Conservation (phyloP, 2,797 vertebrate species). For the Astyanax mexicanus region DNA sequence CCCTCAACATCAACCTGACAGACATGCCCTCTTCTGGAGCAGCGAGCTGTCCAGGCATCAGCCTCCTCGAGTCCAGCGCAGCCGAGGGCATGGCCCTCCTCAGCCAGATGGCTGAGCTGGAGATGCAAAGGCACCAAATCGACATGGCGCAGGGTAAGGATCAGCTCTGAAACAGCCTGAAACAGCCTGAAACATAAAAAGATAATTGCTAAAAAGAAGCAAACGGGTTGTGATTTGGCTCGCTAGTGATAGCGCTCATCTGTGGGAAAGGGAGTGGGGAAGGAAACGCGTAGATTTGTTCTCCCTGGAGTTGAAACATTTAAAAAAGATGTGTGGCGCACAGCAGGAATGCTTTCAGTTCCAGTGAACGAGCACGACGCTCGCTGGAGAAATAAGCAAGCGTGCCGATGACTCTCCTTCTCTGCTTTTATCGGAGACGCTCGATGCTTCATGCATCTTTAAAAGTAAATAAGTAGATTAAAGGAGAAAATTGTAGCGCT, state of each 20-base stretch:
- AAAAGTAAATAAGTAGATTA: slow-evolving; percentile 28
- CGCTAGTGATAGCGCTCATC: slow-evolving; percentile 15
- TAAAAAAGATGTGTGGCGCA: slow-evolving; percentile 21
- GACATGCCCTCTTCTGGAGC: slow-evolving; percentile 54
- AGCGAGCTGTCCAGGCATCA: slow-evolving; percentile 67
- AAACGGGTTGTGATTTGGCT: slow-evolving; percentile 18
- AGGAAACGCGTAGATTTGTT: slow-evolving; percentile 18
- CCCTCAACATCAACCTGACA: too few species aligned
- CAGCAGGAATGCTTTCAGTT: slow-evolving; percentile 37
- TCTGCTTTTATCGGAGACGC: slow-evolving; percentile 6
- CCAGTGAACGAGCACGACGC: slow-evolving; percentile 25
- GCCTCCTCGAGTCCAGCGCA: slow-evolving; percentile 83
- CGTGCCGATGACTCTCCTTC: slow-evolving; percentile 1
- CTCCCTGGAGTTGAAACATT: slow-evolving; percentile 23
- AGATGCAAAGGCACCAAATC: slow-evolving; percentile 82
- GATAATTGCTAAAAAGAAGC: slow-evolving; percentile 23
- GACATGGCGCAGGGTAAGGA: slow-evolving; percentile 74
- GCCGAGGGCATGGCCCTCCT: slow-evolving; percentile 94
- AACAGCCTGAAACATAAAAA: too few species aligned
- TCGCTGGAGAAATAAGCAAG: slow-evolving; percentile 23
- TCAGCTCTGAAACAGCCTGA: background rate
- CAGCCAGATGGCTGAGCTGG: slow-evolving; percentile 91
- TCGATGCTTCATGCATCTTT: slow-evolving; percentile 13
- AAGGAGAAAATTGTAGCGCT: slow-evolving; percentile 5
- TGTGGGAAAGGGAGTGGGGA: background rate